Evolutionary conservation across 2,888 invertebrate species (phyloP), one percentile per base, ranked within the genome.

Genomic region (Prostheceraeus crozeri): DNA sequence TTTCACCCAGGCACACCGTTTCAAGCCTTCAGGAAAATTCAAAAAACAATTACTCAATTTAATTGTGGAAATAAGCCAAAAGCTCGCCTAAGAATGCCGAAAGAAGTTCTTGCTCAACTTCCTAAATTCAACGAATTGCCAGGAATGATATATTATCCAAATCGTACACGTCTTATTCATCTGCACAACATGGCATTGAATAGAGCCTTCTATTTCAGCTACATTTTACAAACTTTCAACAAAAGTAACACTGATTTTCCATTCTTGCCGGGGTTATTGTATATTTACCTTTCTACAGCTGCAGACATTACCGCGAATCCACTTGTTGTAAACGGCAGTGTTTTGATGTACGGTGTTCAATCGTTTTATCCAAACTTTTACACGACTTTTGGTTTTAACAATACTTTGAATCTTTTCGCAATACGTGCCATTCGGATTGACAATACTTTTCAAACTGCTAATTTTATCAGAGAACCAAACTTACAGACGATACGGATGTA

Each of bases 211-310:
- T 89, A 35, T 57, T 52, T 8, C 10, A 65, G 65, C 53, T 69
- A 70, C 46, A 63, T 65, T 52, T 65, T 63, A 16, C 68, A 67
- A 60, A 67, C 62, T 55, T 59, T 67, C 16, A 67, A 66, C 56
- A 61, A 63, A 31, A 59, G 73, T 67, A 63, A 72, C 69, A 61
- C 70, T 69, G 57, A 68, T 71, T 45, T 70, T 68, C 51, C 71
- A 70, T 54, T 89, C 68, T 93, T 94, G 77, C 94, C 94, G 0
- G 94, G 94, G 57, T 88, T 94, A 85, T 89, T 93, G 89, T 94
- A 94, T 72, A 90, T 90, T 71, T 89, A 91, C 72, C 78, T 94
- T 40, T 91, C 93, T 0, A 85, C 89, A 0, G 87, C 91, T 1
- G 91, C 94, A 0, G 94, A 94, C 74, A 87, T 96, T 0, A 86